Base-by-base conservation (phyloP, 35 echinoderm and acorn worm species). In the Stichopus chloronotus region DNA sequence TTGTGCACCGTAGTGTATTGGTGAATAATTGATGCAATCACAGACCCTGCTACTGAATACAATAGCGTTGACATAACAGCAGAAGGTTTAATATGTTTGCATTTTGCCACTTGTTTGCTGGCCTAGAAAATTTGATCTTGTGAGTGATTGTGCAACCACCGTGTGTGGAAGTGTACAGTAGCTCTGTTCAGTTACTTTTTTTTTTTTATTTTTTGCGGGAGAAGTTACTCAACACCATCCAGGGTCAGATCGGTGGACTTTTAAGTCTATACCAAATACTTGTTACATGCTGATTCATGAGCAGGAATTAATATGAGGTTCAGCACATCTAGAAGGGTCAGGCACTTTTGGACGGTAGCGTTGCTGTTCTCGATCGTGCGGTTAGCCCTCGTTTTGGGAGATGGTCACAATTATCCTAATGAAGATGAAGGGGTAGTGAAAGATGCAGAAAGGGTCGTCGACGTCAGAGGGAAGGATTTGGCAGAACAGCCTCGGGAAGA, bases 221-320 rank as follows among this genome's bases (percentile, higher is more conserved):
- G 9, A 9, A 12, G 20, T 78, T 22, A 5, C 52, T 25, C 52
- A 6, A 43, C 6, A 5, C 1, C 8, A 9, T n/a, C 52, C 17
- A 78, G 21, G 52, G 23, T 78, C 7, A 25, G 17, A 78, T 6
- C 8, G 76, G 52, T 4, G 21, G 16, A 6, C 52, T 78, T 21
- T 21, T 6, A 78, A 21, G 8, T 23, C 52, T 9, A 25, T 7
- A 78, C 72, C 13, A 17, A 6, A 25, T 12, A 25, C 7, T 21
- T 78, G 76, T 21, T 21, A 78, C 9, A 9, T 85, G 82, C n/a
- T 85, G 82, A 85, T 85, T 59, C 82, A 85, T 85, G 55, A 57
- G 5, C 9, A 58, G 21, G 6, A 56, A 8, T 9, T 20, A 85
- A 74, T 16, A 74, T 74, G 69, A n/a, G 17, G 69, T 74, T 16